Percentiles rank a stretch among this genome's conserved stretches.
These are phyloP conservation scores for Solea senegalensis DNA, from an alignment of 2,113 vertebrate genomes.

Conservation along the genomic window DNA sequence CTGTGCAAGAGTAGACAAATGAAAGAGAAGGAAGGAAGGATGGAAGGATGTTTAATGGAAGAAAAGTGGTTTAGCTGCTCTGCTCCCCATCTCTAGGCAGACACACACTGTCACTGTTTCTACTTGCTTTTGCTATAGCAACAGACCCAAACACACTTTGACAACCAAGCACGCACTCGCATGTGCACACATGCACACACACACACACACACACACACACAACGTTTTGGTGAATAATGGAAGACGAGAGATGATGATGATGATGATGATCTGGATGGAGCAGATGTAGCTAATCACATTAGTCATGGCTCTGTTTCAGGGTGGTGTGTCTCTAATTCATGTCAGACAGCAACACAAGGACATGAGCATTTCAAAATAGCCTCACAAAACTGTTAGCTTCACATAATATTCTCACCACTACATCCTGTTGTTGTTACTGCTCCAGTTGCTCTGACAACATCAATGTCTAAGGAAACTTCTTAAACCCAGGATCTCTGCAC, in stretches of 20 bases:
- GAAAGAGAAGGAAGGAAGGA: slow-evolving; percentile 19
- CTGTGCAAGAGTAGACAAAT: not conserved
- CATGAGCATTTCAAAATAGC: not conserved
- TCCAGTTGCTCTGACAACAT: slow-evolving; percentile 49
- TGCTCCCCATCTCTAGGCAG: slow-evolving; percentile 48
- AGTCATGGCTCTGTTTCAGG: slow-evolving; percentile 1
- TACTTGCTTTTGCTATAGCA: slow-evolving; percentile 25
- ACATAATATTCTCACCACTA: slow-evolving; percentile 9
- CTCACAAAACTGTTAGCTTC: no score
- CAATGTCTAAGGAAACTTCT: slow-evolving; percentile 38
- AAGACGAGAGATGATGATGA: not conserved
- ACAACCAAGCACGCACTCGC: not conserved
- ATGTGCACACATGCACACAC: not conserved
- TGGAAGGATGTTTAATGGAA: slow-evolving; percentile 40
- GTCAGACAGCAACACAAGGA: not conserved
- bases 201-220: slow-evolving; percentile 1
- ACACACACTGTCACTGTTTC: slow-evolving; percentile 12
- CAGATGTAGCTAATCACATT: not conserved
- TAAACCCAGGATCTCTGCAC: slow-evolving; percentile 54
- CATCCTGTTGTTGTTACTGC: slow-evolving; percentile 27
- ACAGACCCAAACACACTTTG: slow-evolving; percentile 31
- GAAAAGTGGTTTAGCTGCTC: slow-evolving; percentile 35
- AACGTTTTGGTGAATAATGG: slow-evolving; percentile 1
- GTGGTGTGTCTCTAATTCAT: not conserved
- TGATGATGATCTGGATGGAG: no score